These are phyloP conservation scores for Australoheros facetus DNA, from an alignment of 2,797 vertebrate genomes.

Conservation along the genomic window DNA sequence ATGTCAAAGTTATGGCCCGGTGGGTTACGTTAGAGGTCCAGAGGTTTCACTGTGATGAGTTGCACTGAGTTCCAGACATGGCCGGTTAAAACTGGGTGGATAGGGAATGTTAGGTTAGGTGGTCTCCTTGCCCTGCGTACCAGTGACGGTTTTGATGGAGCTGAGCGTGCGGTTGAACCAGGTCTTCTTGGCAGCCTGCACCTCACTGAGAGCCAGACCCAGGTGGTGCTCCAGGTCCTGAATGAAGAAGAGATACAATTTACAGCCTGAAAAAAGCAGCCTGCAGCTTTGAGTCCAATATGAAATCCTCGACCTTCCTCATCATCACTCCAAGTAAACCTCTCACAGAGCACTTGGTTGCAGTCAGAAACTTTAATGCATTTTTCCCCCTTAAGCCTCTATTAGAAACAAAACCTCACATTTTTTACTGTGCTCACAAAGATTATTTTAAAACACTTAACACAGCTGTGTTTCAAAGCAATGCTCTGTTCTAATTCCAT, in stretches of 20 bases:
- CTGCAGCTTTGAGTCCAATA: background rate
- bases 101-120: conserved; percentile 79
- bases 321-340: background rate
- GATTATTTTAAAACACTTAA: background rate
- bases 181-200: conserved; percentile 98
- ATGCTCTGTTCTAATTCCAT: background rate
- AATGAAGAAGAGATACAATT: background rate
- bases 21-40: conserved; percentile 19
- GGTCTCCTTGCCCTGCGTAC: conserved; percentile 97
- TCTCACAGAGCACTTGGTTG: background rate
- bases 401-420: background rate
- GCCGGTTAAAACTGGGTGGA: conserved; percentile 13
- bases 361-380: background rate
- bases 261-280: background rate
- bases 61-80: conserved; percentile 27
- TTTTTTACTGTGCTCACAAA: background rate
- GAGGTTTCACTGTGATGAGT: conserved; percentile 31
- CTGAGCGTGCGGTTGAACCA: conserved; percentile 99
- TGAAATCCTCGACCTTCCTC: background rate
- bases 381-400: background rate
- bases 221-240: conserved; percentile 98
- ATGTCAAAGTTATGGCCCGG: conserved; percentile 47
- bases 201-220: conserved; percentile 94
- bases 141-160: conserved; percentile 98
- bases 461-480: background rate